phyloP scores from a whole-genome alignment of 2,113 vertebrate species.

The Lepus timidus region DNA sequence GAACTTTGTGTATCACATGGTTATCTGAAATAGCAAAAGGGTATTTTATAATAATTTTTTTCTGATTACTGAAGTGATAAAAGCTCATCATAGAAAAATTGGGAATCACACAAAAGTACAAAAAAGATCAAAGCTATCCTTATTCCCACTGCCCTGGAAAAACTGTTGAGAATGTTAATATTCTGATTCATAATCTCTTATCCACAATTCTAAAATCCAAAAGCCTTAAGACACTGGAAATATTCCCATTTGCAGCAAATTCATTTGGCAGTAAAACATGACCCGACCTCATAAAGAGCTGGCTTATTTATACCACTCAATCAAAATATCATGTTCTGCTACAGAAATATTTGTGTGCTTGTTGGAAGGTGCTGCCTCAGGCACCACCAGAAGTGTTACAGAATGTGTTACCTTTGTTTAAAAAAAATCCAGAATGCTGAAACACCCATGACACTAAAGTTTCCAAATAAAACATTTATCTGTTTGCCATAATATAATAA shows the following conservation, averaged over 20 bases:
- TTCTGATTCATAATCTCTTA: neutral
- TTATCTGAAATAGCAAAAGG: neutral
- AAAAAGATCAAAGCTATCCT: neutral
- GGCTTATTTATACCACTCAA: neutral
- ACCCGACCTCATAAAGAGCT: neutral
- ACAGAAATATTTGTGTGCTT: neutral
- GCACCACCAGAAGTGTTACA: too few relatives aligned
- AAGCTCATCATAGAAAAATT: neutral
- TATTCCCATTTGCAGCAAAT: neutral
- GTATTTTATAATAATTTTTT: neutral
- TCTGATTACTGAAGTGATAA: neutral
- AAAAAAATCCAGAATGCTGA: slow-evolving; percentile 7
- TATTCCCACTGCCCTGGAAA: neutral
- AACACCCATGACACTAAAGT: neutral
- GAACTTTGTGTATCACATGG: neutral
- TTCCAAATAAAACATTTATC: neutral
- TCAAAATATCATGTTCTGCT: neutral
- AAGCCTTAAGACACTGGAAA: neutral
- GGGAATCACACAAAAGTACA: neutral
- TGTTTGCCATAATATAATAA: neutral
- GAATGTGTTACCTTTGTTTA: neutral
- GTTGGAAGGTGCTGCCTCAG: neutral
- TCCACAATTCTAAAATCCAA: neutral
- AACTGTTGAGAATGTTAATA: neutral
- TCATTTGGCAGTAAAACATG: neutral